Conservation (phyloP, 2,797 vertebrate genomes). For the Tangara arthus region DNA sequence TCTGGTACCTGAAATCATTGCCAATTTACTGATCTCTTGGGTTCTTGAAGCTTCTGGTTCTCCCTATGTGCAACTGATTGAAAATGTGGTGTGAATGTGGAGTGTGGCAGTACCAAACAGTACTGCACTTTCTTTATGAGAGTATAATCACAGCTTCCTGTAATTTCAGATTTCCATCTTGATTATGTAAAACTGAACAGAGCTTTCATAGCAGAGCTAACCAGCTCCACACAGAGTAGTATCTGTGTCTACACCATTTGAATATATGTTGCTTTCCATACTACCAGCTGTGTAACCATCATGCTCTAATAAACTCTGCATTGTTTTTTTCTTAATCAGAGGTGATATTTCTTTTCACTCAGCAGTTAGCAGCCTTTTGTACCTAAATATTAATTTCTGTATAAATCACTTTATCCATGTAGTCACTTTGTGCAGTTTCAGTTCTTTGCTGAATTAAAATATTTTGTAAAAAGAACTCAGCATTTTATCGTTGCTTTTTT, state of each 20-base stretch:
- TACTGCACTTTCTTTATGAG: neutral
- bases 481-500: neutral
- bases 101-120: neutral
- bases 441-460: neutral
- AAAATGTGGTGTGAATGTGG: neutral
- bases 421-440: neutral
- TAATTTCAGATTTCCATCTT: neutral
- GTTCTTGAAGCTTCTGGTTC: neutral
- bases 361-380: neutral
- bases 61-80: neutral
- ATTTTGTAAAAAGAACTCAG: neutral
- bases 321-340: neutral
- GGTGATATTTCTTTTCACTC: neutral
- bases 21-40: neutral
- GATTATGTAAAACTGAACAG: neutral
- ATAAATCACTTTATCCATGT: neutral
- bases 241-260: neutral
- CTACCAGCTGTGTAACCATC: neutral
- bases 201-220: neutral
- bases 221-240: neutral
- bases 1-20: neutral
- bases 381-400: neutral
- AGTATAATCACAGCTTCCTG: neutral
- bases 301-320: neutral
- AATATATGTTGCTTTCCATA: neutral